phyloP scores from a whole-genome alignment of 2,888 invertebrate genomes.

The Zaprionus lineosus region DNA sequence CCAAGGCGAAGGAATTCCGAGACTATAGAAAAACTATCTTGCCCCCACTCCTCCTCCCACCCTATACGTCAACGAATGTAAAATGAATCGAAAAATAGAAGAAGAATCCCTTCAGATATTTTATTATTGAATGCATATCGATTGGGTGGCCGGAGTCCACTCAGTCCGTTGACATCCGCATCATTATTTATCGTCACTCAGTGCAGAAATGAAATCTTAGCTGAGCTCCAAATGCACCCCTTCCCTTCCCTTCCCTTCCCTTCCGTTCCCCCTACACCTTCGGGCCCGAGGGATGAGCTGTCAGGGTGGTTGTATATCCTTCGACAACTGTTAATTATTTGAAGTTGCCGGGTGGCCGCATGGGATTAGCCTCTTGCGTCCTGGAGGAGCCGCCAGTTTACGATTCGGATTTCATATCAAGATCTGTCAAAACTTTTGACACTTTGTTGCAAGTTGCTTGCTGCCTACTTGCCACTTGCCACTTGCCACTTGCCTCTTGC shows the following conservation, averaged over 20 bases:
- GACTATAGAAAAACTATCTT: constrained; percentile 15
- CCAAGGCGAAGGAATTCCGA: constrained; percentile 35
- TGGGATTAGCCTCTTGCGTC: too few relatives aligned
- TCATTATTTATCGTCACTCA: constrained; percentile 57
- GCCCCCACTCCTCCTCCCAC: neutral
- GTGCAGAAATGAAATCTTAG: constrained; percentile 37
- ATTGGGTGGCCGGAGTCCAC: constrained; percentile 18
- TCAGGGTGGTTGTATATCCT: too few relatives aligned
- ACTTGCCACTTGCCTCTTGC: constrained; percentile 8
- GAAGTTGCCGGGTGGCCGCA: too few relatives aligned
- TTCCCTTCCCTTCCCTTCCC: too few relatives aligned
- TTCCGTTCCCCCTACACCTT: too few relatives aligned
- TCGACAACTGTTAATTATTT: too few relatives aligned
- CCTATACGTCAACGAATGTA: constrained; percentile 2
- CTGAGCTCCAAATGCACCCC: constrained; percentile 40
- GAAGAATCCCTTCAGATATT: constrained; percentile 44
- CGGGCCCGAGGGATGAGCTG: too few relatives aligned
- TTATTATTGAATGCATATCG: constrained; percentile 53
- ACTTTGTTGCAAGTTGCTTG: constrained; percentile 18
- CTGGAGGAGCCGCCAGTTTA: constrained; percentile 5
- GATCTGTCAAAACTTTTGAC: constrained; percentile 30
- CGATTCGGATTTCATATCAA: constrained; percentile 9
- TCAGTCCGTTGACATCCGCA: constrained; percentile 36
- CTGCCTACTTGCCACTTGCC: constrained; percentile 5
- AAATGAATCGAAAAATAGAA: constrained; percentile 16